Base-by-base conservation (phyloP, 2,797 vertebrate genomes). In the Dryobates pubescens region DNA sequence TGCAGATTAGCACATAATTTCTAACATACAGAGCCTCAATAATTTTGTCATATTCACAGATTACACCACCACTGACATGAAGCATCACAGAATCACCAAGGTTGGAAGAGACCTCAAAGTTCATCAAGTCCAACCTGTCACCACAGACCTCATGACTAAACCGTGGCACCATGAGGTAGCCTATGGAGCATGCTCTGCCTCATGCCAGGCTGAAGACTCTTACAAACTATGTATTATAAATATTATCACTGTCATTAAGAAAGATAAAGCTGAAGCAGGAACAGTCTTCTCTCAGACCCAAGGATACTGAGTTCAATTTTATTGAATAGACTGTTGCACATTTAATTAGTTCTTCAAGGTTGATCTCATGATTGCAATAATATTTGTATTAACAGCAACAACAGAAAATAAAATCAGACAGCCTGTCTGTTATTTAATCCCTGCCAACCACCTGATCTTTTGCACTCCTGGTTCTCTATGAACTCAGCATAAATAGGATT, bases 301-400 rank as follows among this genome's bases (percentile, higher is more conserved):
- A 72, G 10, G 29, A 69, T 56, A 22, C 43, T 68, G 27, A 3
- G 0, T 65, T 87, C 24, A 41, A 7, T 84, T 82, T 67, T 49
- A 13, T 59, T 77, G 75, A 89, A 54, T 26, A 19, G 24, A 51
- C 15, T 38, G 8, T 69, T 75, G n/a, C 20, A 63, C n/a, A 49
- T 82, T 74, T 68, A 27, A 91, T 75, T 58, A 41, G 32, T 64
- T 75, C 57, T 89, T 83, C 81, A 86, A 69, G 54, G 45, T 3
- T 64, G 20, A 79, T 67, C 57, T 61, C 30, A 18, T 45, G 51
- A 74, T 54, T 78, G 16, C 26, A 61, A 23, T 65, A 68, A 38
- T 65, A 81, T 56, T 58, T 76, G 6, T 54, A 74, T 74, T 76
- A 91, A 56, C 10, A 72, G 17, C 22, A 68, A 47, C 38, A 74